Conservation (phyloP, 1,140 invertebrate species). For the Drosophila sp. region DNA sequence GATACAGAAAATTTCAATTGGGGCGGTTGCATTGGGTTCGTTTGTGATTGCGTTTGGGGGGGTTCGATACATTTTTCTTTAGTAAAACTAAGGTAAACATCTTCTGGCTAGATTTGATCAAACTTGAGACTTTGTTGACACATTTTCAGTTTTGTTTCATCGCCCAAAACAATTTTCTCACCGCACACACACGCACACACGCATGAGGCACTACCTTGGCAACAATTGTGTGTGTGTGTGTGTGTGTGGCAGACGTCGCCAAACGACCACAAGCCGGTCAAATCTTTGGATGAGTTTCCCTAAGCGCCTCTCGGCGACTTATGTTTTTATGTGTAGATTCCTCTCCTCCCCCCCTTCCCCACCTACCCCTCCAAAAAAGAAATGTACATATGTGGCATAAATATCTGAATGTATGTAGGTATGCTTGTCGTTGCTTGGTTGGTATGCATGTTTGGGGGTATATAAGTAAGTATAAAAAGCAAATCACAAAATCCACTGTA, state of each 20-base stretch:
- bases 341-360: too few relatives aligned
- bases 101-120: constrained; percentile 11
- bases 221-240: constrained; percentile 8
- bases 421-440: too few relatives aligned
- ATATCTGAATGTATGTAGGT: constrained; percentile 13
- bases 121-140: constrained; percentile 39
- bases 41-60: too few relatives aligned
- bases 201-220: constrained; percentile 28
- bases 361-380: background rate
- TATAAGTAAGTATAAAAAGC: constrained; percentile 58
- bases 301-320: constrained; percentile 60
- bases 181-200: constrained; percentile 16
- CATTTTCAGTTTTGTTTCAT: constrained; percentile 15
- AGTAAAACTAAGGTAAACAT: background rate
- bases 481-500: constrained; percentile 76
- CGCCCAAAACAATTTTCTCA: constrained; percentile 25
- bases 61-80: too few relatives aligned
- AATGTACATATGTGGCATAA: constrained; percentile 20
- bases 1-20: background rate
- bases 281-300: constrained; percentile 58
- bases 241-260: background rate
- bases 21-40: too few relatives aligned
- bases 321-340: constrained; percentile 13
- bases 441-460: constrained; percentile 9
- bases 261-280: constrained; percentile 49